Conservation (phyloP, 2,113 vertebrate genomes). For the Anolis carolinensis region DNA sequence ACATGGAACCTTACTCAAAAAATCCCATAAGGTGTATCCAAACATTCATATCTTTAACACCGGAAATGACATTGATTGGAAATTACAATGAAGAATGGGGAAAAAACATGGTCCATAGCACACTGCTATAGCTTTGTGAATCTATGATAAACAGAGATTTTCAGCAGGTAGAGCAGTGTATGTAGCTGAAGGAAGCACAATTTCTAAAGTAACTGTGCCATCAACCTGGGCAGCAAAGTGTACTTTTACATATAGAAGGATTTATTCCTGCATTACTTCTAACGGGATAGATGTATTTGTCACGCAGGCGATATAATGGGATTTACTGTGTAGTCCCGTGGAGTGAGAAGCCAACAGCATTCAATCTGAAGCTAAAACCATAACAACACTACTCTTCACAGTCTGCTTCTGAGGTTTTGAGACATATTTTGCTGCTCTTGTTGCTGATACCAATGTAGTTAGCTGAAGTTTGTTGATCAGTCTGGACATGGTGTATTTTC, state of each 20-base stretch:
- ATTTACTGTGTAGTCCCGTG: neutral
- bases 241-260: constrained; percentile 16
- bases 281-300: constrained; percentile 14
- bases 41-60: neutral
- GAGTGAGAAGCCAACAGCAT: neutral
- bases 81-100: constrained; percentile 4
- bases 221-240: constrained; percentile 39
- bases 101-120: constrained; percentile 4
- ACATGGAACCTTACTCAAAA: neutral
- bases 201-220: constrained; percentile 23
- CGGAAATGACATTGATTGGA: neutral
- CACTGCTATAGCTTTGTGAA: neutral
- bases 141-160: constrained; percentile 36
- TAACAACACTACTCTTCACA: neutral
- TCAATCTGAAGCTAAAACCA: neutral
- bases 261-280: constrained; percentile 28
- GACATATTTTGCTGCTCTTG: too few relatives aligned
- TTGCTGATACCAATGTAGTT: too few relatives aligned
- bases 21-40: neutral
- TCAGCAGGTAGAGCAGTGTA: neutral
- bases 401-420: too few relatives aligned
- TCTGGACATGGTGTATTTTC: too few relatives aligned
- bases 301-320: neutral
- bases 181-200: constrained; percentile 25
- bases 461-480: too few relatives aligned